phyloP scores from a whole-genome alignment of 2,113 vertebrate species.

The Strigops habroptila region DNA sequence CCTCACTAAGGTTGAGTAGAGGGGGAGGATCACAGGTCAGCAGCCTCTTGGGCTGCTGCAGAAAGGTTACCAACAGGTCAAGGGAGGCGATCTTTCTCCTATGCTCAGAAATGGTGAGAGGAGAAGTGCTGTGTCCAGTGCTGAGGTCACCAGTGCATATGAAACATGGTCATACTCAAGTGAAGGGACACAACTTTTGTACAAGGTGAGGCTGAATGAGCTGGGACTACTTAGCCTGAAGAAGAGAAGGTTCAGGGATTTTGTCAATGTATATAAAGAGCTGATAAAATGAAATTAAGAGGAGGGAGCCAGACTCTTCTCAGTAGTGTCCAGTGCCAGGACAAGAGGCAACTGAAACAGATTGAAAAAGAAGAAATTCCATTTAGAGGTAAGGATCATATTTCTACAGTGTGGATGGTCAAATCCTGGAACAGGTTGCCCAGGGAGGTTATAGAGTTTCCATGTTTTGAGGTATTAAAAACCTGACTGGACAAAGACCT shows the following conservation, averaged over 20 bases:
- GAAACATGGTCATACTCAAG: neutral
- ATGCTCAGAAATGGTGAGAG: neutral
- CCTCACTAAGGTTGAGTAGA: neutral
- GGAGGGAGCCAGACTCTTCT: neutral
- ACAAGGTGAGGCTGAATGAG: neutral
- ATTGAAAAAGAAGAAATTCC: neutral
- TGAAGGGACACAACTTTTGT: neutral
- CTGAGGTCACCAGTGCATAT: neutral
- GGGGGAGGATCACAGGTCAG: neutral
- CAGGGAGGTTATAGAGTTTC: neutral
- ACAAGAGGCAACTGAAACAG: neutral
- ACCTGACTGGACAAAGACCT: neutral
- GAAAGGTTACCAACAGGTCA: neutral
- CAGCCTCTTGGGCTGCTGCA: neutral
- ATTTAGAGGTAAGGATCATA: neutral
- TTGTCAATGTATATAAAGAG: neutral
- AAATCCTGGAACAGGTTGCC: neutral
- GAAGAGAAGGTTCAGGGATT: neutral
- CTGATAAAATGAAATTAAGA: neutral
- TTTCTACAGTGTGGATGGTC: neutral
- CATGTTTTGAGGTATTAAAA: neutral
- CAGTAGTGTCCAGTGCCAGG: neutral
- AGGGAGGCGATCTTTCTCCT: neutral
- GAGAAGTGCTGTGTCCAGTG: neutral
- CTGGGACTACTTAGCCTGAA: neutral